Percentiles rank a stretch among this genome's conserved stretches.
Evolutionary conservation across 2,797 vertebrate genomes (phyloP).

Genomic region (Chiroxiphia lanceolata): DNA sequence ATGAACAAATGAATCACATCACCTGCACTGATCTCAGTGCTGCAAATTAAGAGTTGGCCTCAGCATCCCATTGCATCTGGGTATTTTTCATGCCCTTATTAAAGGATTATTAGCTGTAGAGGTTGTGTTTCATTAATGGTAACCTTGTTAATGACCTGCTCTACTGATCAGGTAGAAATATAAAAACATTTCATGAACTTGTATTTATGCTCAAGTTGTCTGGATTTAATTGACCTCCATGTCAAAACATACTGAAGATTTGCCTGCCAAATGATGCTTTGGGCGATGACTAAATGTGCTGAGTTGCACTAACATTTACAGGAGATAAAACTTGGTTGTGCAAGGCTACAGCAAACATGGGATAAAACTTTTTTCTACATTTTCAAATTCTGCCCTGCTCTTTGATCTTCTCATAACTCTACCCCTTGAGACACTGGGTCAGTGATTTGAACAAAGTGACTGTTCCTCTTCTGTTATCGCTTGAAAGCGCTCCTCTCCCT

Average conservation of each 20-base stretch:
- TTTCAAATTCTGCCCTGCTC: background rate
- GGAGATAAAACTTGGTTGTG: background rate
- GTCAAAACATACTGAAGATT: background rate
- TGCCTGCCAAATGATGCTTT: background rate
- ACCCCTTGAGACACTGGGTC: background rate
- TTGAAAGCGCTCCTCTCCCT: background rate
- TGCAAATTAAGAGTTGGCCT: background rate
- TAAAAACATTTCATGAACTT: background rate
- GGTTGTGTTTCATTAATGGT: background rate
- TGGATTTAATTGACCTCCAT: background rate
- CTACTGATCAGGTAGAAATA: background rate
- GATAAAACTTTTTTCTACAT: background rate
- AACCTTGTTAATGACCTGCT: background rate
- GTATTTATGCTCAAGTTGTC: background rate
- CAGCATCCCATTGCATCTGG: background rate
- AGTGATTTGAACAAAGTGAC: background rate
- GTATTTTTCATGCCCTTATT: background rate
- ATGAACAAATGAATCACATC: background rate
- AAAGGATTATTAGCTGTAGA: background rate
- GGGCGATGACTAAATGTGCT: background rate
- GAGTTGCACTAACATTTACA: background rate
- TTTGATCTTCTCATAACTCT: background rate
- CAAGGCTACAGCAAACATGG: background rate
- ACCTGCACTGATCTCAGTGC: background rate
- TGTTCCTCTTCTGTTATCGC: background rate